These are phyloP conservation scores for Aphidius ervi DNA, from an alignment of 1,140 invertebrate species.

Conservation along the genomic window DNA sequence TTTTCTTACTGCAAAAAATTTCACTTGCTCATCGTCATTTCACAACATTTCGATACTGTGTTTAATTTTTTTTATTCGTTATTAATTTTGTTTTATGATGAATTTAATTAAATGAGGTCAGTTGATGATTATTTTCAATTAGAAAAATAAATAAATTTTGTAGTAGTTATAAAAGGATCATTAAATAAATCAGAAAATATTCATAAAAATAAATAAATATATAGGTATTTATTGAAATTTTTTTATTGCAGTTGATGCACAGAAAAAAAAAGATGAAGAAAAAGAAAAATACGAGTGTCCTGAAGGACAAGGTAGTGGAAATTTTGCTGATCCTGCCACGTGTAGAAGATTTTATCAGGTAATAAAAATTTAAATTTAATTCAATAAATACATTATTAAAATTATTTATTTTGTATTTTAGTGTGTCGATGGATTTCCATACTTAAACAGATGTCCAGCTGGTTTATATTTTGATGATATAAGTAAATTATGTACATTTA, in stretches of 20 bases:
- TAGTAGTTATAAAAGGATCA: no score
- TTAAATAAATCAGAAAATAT: no score
- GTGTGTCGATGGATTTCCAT: conserved; percentile 85
- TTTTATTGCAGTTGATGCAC: conserved; percentile 36
- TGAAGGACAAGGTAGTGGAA: conserved; percentile 75
- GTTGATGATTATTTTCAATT: neutral
- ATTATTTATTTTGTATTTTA: conserved; percentile 36
- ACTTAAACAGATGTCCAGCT: conserved; percentile 82
- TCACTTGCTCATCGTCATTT: no score
- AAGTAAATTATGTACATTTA: conserved; percentile 87
- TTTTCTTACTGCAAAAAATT: conserved; percentile 22
- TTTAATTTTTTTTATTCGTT: no score
- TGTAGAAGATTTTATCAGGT: conserved; percentile 86
- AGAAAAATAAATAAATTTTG: no score
- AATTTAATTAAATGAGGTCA: no score
- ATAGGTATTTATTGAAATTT: neutral
- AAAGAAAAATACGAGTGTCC: conserved; percentile 69
- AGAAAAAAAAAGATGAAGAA: conserved; percentile 53
- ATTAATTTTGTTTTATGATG: no score
- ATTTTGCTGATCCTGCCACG: conserved; percentile 84
- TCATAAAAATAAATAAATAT: neutral
- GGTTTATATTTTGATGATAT: conserved; percentile 87
- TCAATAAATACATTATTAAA: conserved; percentile 3
- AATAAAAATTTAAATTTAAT: conserved; percentile 23
- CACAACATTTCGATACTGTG: no score